Base-by-base conservation (phyloP, 2,113 vertebrate genomes). In the Edolisoma coerulescens region DNA sequence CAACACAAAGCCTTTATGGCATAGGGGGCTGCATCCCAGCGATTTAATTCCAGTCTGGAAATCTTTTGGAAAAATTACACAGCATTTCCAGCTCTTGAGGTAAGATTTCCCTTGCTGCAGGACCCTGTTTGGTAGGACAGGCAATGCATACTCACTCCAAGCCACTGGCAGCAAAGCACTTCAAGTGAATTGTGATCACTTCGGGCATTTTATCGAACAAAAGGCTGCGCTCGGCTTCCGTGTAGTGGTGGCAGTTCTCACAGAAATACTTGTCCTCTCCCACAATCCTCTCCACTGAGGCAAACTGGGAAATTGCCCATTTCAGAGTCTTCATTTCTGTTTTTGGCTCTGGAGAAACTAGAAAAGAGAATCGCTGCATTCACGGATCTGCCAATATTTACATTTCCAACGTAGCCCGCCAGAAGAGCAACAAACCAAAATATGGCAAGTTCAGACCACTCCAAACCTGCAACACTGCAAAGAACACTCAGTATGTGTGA, bases 191-290 rank as follows among this genome's bases (percentile, higher is more conserved):
- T 32, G 99, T 99, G 97, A 99, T 98, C 50, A 99, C 98, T 97
- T 99, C 99, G 17, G 99, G 99, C 87, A 99, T 99, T 98, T 99
- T 99, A 94, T 99, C 99, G 90, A 99, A 99, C 82, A 99, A 95
- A 70, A 99, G 99, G 97, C 99, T 99, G 85, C 99, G 98, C 96
- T 99, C 99, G 0, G 99, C 99, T 98, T 99, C 99, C 1, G 99
- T 98, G 97, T 99, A 99, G 92, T 99, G 99, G 84, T 97, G 98
- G 92, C 99, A 99, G 42, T 99, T 99, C 96, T 99, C 99, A 87
- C 99, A 99, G 97, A 99, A 99, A 93, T 99, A 99, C 85, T 99
- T 99, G 95, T 99, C 99, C 97, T 99, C 98, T 60, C 99, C 99
- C 54, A 99, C 99, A 85, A 99, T 99, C 93, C 99, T 99, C 96